phyloP scores from a whole-genome alignment of 2,113 vertebrate species.

The Caranx ignobilis region DNA sequence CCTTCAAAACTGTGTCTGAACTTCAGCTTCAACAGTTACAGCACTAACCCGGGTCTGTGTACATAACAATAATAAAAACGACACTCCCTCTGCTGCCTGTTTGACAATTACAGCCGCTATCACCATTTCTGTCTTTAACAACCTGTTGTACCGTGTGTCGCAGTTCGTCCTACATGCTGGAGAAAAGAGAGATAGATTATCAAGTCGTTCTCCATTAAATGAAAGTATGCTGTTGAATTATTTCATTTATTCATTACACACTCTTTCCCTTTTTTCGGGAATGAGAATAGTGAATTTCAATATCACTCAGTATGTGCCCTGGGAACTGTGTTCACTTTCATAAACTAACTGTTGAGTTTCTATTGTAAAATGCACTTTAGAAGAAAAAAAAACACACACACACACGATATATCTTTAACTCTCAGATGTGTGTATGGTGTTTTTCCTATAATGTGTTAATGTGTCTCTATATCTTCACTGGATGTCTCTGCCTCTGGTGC shows the following conservation, averaged over 20 bases:
- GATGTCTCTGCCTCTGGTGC: not conserved
- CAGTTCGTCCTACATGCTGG: not conserved
- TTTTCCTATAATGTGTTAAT: conserved; percentile 5
- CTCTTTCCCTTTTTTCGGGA: not conserved
- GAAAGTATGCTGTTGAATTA: not conserved
- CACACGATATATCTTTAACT: not conserved
- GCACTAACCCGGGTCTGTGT: not conserved
- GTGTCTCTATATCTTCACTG: not conserved
- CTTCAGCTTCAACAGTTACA: conserved; percentile 11
- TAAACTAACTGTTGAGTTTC: not conserved
- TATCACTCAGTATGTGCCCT: not conserved
- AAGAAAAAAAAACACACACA: too few relatives aligned
- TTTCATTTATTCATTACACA: not conserved
- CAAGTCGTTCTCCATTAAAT: not conserved
- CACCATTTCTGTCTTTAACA: not conserved
- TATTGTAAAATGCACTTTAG: not conserved
- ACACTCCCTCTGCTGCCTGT: not conserved
- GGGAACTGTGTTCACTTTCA: not conserved
- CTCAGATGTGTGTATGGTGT: not conserved
- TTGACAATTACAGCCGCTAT: not conserved
- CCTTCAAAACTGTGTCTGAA: conserved; percentile 24
- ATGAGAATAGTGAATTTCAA: not conserved
- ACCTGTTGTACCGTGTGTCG: not conserved
- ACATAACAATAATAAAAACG: not conserved
- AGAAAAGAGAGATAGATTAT: not conserved